Evolutionary conservation across 2,113 vertebrate genomes (phyloP).

Genomic region (Xiphorhynchus elegans): DNA sequence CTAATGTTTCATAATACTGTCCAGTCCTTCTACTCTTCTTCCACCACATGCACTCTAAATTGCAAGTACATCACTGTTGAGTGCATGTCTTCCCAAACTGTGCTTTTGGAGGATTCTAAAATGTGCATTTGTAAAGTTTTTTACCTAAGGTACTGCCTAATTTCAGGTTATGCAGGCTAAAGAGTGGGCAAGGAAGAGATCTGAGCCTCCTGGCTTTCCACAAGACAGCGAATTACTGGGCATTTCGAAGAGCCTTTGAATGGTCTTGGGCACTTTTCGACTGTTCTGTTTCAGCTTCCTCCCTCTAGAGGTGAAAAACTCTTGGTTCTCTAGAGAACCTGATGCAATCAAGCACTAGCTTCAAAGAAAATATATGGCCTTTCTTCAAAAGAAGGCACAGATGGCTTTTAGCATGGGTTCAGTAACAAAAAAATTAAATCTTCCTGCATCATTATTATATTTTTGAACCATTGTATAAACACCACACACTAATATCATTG

Average conservation of each 20-base stretch:
- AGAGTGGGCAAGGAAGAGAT: not conserved
- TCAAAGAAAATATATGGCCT: not conserved
- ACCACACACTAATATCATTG: not conserved
- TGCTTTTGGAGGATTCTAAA: not conserved
- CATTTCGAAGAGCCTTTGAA: not conserved
- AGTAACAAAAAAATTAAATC: accelerated
- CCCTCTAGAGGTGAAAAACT: not conserved
- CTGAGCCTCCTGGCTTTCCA: not conserved
- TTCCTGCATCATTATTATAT: not conserved
- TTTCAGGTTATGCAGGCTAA: not conserved
- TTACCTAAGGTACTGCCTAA: not conserved
- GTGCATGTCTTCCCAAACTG: not conserved
- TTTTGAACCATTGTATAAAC: not conserved
- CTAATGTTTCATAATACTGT: not conserved
- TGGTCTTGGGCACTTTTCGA: not conserved
- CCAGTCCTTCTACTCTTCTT: not conserved
- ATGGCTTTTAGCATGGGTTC: not conserved
- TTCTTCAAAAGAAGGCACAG: not conserved
- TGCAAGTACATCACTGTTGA: not conserved
- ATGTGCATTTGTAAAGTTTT: not conserved
- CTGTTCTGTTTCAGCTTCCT: not conserved
- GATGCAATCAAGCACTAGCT: not conserved
- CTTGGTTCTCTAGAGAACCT: not conserved
- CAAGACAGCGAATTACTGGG: not conserved
- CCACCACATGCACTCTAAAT: not conserved